Percentiles rank a stretch among this genome's conserved stretches.
phyloP scores from a whole-genome alignment of 2,113 vertebrate genomes.

The Litocranius walleri region DNA sequence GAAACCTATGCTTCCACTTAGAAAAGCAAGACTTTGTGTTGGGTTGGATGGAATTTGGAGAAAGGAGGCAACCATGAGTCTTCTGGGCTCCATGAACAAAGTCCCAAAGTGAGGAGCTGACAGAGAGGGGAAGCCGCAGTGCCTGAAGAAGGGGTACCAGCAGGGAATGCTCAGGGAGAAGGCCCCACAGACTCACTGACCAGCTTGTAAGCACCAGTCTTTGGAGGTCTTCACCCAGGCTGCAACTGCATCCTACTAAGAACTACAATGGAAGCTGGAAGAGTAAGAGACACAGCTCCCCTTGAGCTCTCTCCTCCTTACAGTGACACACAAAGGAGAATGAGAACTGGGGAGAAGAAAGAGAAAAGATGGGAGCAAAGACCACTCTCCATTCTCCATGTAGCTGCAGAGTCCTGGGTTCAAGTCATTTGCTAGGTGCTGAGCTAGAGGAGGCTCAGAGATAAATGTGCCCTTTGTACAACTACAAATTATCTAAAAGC shows the following conservation, averaged over 20 bases:
- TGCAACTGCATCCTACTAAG: background rate
- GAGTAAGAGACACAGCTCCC: background rate
- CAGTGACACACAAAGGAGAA: background rate
- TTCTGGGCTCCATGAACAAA: background rate
- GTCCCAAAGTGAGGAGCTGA: background rate
- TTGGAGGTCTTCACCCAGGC: background rate
- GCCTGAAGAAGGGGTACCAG: background rate
- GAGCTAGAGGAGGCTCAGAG: background rate
- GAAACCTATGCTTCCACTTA: background rate
- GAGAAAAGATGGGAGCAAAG: background rate
- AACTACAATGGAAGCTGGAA: rapidly evolving
- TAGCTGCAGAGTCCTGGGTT: background rate
- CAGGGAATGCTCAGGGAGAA: background rate
- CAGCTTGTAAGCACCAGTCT: background rate
- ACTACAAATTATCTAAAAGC: background rate
- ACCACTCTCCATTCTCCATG: background rate
- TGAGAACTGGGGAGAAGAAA: background rate
- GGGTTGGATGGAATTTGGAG: background rate
- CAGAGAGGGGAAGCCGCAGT: background rate
- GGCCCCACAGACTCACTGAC: background rate
- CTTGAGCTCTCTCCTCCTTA: background rate
- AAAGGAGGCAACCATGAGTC: background rate
- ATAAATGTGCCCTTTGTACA: background rate
- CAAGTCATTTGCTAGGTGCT: background rate
- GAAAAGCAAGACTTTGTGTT: background rate